Evolutionary conservation across 2,888 invertebrate genomes (phyloP).

Genomic region (Globia sparganii): DNA sequence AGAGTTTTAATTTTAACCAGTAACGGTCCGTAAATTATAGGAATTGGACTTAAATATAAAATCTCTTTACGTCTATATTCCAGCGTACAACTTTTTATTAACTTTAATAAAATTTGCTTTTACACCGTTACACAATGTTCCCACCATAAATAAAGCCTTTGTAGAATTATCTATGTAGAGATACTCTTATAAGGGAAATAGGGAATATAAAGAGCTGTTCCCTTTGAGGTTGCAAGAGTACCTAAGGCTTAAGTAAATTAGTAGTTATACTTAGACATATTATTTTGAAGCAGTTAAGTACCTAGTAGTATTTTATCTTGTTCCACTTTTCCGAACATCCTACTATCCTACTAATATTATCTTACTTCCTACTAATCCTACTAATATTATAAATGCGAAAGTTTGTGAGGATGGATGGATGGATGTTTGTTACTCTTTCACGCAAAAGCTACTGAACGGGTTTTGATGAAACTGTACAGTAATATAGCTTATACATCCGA

Average conservation of each 20-base stretch:
- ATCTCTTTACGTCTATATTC: conserved; percentile 9
- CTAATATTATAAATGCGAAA: too few species aligned
- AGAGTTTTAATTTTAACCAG: too few species aligned
- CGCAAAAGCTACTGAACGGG: too few species aligned
- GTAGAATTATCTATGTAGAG: conserved; percentile 29
- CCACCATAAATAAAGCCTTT: conserved; percentile 27
- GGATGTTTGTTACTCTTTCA: too few species aligned
- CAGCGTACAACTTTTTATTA: conserved; percentile 30
- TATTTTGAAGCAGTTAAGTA: neutral
- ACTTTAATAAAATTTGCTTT: conserved; percentile 24
- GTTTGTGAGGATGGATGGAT: too few species aligned
- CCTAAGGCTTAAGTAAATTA: conserved; percentile 2
- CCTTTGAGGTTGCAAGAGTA: conserved; percentile 4
- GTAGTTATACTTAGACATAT: neutral
- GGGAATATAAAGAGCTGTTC: neutral
- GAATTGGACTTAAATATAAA: too few species aligned
- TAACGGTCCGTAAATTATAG: too few species aligned
- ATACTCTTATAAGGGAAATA: conserved; percentile 14
- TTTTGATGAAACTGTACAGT: too few species aligned
- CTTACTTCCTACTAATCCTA: too few species aligned
- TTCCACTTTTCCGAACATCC: neutral
- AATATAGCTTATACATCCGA: too few species aligned
- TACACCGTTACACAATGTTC: conserved; percentile 14
- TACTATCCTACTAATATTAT: too few species aligned
- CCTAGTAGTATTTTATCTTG: neutral